Base-by-base conservation (phyloP, 2,888 invertebrate genomes). In the Ecliptopera silaceata region DNA sequence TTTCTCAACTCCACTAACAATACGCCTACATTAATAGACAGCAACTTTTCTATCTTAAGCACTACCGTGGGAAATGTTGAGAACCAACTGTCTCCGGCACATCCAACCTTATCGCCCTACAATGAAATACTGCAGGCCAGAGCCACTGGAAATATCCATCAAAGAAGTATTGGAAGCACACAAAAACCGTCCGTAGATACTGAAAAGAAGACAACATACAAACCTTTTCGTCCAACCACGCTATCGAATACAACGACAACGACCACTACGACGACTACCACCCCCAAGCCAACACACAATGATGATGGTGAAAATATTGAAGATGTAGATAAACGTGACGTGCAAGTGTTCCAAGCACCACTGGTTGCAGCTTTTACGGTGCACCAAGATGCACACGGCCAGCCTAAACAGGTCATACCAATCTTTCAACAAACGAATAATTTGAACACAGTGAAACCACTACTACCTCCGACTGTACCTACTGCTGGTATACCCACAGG, bases 351-450 rank as follows among this genome's bases (percentile, higher is more conserved):
- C 72, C 94, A 95, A 66, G 96, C 96, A 2, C 96, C 97, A 0
- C 77, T 97, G 56, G 95, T 97, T 0, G 96, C 96, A 1, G 97
- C 97, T 0, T 97, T 97, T 72, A 97, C 97, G 0, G 95, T 97
- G 0, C 96, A 97, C 64, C 95, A 97, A 80, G 96, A 97, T 74
- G 95, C 94, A 64, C 92, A 92, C 22, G 97, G 97, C 0, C 76
- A 94, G n/a, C 96, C 97, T 0, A 95, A 95, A 68, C 95, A 94
- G 78, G 95, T 96, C 0, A 94, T 96, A 47, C 95, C 96, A 0
- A 92, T 96, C 69, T 94, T 92, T 72, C 93, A 93, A 71, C 90
- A 92, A 63, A 80, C 78, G 3, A 84, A 75, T 57, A 70, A 59
- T 29, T 74, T 72, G 54, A 76, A 74, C 58, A 56, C 68, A 26